These are phyloP conservation scores for Nomada fucata DNA, from an alignment of 2,888 invertebrate species.

Conservation along the genomic window DNA sequence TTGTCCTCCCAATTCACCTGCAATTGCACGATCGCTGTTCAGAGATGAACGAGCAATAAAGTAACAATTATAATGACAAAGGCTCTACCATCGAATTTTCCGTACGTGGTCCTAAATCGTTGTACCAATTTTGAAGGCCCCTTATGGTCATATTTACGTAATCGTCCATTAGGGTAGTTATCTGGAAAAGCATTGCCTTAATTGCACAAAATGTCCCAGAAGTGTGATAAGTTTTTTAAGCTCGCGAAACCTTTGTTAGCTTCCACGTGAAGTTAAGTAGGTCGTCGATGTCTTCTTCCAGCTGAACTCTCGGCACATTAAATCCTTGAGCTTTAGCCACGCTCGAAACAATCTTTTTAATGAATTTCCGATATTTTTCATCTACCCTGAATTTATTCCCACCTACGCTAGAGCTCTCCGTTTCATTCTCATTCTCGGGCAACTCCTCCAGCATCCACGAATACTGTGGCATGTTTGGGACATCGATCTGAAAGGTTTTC, in stretches of 20 bases:
- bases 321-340: neutral
- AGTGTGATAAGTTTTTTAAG: neutral
- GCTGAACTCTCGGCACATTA: neutral
- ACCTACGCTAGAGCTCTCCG: neutral
- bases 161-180: neutral
- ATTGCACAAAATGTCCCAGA: neutral
- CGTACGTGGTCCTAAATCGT: neutral
- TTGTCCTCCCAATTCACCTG: constrained; percentile 9
- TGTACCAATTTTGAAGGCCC: constrained; percentile 7
- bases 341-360: neutral
- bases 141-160: constrained; percentile 8
- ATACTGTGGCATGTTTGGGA: neutral
- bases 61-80: neutral
- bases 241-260: neutral
- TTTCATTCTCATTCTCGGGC: neutral
- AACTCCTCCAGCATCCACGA: neutral
- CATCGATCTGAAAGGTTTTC: neutral
- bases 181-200: neutral
- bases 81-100: neutral
- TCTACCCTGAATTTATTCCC: neutral
- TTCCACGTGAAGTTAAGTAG: constrained; percentile 11
- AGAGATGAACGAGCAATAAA: no score
- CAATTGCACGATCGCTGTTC: no score
- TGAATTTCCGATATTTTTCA: neutral
- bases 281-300: neutral